Evolutionary conservation across 1,140 invertebrate species (phyloP).

Genomic region (Oncopodura yosiiana): DNA sequence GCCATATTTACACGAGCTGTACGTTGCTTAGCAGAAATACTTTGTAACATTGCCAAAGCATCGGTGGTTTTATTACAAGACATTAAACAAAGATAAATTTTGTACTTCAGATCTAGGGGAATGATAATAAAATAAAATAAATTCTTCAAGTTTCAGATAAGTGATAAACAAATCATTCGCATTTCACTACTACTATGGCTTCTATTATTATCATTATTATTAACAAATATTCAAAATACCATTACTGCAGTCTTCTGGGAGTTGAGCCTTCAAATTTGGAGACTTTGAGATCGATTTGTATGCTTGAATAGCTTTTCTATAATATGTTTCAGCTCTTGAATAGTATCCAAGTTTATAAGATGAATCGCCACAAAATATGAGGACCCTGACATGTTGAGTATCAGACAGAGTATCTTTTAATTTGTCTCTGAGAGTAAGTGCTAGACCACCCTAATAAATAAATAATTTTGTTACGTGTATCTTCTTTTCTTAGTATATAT

Average conservation of each 20-base stretch:
- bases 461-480: constrained; percentile 38
- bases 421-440: constrained; percentile 14
- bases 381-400: constrained; percentile 33
- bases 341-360: constrained; percentile 55
- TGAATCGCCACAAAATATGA: constrained; percentile 56
- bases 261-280: constrained; percentile 42
- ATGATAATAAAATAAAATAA: constrained; percentile 35
- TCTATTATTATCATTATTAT: neutral
- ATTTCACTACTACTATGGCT: neutral
- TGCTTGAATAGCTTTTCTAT: constrained; percentile 55
- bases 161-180: constrained; percentile 1
- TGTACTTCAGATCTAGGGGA: constrained; percentile 61
- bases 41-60: constrained; percentile 56
- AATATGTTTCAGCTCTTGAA: constrained; percentile 56
- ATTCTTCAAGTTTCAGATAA: neutral
- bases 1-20: constrained; percentile 61
- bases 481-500: constrained; percentile 41
- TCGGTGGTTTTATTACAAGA: constrained; percentile 53
- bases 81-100: constrained; percentile 57
- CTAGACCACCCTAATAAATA: constrained; percentile 33
- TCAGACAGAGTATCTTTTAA: constrained; percentile 15
- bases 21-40: constrained; percentile 57
- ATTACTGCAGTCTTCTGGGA: constrained; percentile 42
- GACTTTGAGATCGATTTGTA: constrained; percentile 57
- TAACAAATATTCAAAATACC: constrained; percentile 31